Percentiles rank a stretch among this genome's conserved stretches.
phyloP scores from a whole-genome alignment of 2,888 invertebrate genomes.

The Morpho achilles region DNA sequence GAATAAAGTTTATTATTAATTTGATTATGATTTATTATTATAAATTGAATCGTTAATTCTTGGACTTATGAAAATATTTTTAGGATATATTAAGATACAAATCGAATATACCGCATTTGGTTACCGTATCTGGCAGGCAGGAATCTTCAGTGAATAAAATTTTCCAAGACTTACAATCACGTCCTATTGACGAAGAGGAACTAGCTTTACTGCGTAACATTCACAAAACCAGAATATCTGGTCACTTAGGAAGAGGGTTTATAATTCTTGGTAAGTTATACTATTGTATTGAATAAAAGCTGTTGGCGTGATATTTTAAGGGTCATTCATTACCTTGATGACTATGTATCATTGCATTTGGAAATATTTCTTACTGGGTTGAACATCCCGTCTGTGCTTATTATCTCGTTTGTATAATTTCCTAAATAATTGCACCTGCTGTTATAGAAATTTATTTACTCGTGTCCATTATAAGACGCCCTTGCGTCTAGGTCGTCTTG shows the following conservation, averaged over 20 bases:
- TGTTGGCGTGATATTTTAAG: background rate
- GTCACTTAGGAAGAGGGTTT: slow-evolving; percentile 60
- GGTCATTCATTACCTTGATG: background rate
- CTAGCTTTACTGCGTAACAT: slow-evolving; percentile 54
- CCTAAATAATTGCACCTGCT: too few relatives aligned
- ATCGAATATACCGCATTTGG: slow-evolving; percentile 47
- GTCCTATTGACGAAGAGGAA: slow-evolving; percentile 54
- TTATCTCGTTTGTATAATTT: too few relatives aligned
- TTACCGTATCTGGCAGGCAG: slow-evolving; percentile 51
- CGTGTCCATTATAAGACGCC: too few relatives aligned
- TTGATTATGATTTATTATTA: too few relatives aligned
- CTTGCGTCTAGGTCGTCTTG: too few relatives aligned
- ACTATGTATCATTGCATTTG: background rate
- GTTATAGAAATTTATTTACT: too few relatives aligned
- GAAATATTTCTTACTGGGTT: background rate
- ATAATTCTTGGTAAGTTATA: slow-evolving; percentile 41
- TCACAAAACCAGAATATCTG: slow-evolving; percentile 42
- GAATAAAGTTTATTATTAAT: too few relatives aligned
- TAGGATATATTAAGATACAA: slow-evolving; percentile 48
- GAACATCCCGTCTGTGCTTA: too few relatives aligned
- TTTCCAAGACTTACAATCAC: slow-evolving; percentile 45
- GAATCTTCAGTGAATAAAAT: slow-evolving; percentile 43
- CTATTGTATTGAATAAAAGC: background rate
- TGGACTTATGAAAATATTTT: slow-evolving; percentile 6
- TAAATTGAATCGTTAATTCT: too few relatives aligned